Conservation (phyloP, 1,140 invertebrate species). For the Protaetia brevitarsis region DNA sequence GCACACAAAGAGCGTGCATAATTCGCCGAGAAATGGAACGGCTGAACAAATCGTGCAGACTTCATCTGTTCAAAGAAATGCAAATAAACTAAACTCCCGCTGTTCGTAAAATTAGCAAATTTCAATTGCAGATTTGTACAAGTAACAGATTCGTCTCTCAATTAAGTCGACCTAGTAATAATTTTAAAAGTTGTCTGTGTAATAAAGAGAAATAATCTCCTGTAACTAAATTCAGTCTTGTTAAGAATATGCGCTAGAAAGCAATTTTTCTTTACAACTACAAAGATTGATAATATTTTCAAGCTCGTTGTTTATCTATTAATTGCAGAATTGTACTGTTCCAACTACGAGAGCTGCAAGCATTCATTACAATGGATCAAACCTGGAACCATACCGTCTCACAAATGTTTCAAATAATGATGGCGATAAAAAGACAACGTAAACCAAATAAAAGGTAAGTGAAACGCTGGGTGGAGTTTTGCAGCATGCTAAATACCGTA, state of each 20-base stretch:
- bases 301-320: no score
- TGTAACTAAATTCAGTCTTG: no score
- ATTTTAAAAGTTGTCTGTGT: no score
- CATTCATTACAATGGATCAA: not conserved
- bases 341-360: not conserved
- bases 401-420: not conserved
- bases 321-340: not conserved
- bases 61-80: not conserved
- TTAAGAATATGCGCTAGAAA: no score
- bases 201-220: no score
- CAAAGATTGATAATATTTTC: no score
- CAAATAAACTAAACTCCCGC: not conserved
- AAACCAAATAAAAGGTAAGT: conserved; percentile 2
- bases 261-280: no score
- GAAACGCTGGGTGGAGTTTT: conserved; percentile 1
- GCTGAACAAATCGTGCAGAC: not conserved
- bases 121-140: not conserved
- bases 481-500: conserved; percentile 11
- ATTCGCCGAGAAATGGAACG: not conserved
- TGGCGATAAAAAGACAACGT: not conserved
- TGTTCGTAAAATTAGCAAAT: not conserved
- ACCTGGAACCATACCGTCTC: not conserved
- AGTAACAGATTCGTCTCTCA: no score
- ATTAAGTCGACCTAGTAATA: no score
- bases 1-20: not conserved